phyloP scores from a whole-genome alignment of 2,113 vertebrate species.

The Psilopsiagon aurifrons region DNA sequence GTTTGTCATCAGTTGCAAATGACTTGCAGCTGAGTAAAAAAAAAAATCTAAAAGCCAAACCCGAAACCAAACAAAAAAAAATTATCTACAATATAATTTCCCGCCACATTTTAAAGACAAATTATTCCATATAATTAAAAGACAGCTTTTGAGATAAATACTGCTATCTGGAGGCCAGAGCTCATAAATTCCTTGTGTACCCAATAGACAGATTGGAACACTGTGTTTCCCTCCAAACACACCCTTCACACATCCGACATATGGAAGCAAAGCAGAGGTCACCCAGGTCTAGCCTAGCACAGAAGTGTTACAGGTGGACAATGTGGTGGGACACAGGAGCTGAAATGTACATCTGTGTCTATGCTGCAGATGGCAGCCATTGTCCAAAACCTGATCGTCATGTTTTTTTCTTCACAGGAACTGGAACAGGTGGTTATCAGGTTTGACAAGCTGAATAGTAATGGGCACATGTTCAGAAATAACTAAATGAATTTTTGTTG shows the following conservation, averaged over 20 bases:
- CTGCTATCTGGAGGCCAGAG: background rate
- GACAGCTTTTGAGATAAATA: background rate
- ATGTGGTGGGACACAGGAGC: background rate
- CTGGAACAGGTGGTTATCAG: background rate
- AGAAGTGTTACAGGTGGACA: fast-evolving
- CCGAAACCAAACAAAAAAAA: background rate
- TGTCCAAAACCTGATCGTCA: background rate
- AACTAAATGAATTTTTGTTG: background rate
- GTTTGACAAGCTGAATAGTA: background rate
- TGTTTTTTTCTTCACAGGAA: background rate
- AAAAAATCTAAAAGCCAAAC: background rate
- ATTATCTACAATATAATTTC: background rate
- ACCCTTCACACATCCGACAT: background rate
- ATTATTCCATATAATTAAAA: background rate
- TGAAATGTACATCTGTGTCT: background rate
- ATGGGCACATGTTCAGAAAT: background rate
- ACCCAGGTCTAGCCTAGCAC: background rate
- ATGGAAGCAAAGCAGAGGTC: background rate
- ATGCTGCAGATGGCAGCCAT: background rate
- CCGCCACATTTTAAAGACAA: background rate
- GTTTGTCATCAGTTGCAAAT: background rate
- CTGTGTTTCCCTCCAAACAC: background rate
- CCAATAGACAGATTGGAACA: background rate
- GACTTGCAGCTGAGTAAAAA: background rate
- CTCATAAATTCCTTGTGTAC: background rate